These are phyloP conservation scores for Camelus bactrianus DNA, from an alignment of 2,113 vertebrate species.

Conservation along the genomic window DNA sequence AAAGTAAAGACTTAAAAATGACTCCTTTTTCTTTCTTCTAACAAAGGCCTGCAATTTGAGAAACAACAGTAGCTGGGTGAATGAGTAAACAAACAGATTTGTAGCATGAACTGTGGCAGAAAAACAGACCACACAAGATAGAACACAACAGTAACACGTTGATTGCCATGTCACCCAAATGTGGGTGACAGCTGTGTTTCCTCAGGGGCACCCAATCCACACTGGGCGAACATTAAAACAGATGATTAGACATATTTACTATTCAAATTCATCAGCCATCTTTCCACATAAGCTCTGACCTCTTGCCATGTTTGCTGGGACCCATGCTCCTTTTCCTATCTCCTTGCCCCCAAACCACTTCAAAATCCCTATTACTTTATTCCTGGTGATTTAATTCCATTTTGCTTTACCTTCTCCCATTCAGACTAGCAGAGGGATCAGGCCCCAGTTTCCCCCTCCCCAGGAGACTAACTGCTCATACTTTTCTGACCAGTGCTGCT, in stretches of 20 bases:
- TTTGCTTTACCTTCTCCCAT: neutral
- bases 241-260: neutral
- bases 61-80: neutral
- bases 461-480: neutral
- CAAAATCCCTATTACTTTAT: neutral
- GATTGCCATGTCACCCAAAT: too few species aligned
- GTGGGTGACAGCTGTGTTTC: too few species aligned
- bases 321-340: neutral
- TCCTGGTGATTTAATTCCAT: neutral
- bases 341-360: neutral
- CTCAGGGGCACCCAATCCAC: too few species aligned
- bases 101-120: neutral
- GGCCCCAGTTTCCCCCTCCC: neutral
- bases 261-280: neutral
- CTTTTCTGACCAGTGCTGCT: neutral
- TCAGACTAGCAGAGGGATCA: neutral
- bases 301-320: neutral
- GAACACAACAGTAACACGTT: neutral
- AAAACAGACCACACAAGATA: neutral
- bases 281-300: neutral
- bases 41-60: neutral
- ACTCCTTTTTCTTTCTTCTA: neutral
- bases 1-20: slow-evolving; percentile 31
- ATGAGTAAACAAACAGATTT: neutral
- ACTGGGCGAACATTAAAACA: neutral